Evolutionary conservation across 2,888 invertebrate species (phyloP), one percentile per base, ranked within the genome.

Genomic region (Ferdinandea cuprea): DNA sequence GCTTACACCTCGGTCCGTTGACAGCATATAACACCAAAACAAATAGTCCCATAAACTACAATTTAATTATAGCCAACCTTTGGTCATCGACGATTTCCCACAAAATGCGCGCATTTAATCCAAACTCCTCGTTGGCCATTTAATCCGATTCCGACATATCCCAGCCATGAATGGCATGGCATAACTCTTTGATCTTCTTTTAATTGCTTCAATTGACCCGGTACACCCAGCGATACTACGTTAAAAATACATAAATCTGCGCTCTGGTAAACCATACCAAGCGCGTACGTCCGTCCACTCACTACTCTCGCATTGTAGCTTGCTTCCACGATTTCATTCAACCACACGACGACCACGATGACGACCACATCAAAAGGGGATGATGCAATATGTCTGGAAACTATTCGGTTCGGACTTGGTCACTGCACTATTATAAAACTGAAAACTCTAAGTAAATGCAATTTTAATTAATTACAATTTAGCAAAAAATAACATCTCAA

Each of bases 141-240:
- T 19, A 44, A 44, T 19, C 44, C 44, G 48, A 28, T 25, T 19
- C 44, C 44, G 48, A 28, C 37, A 4, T 35, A 6, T 42, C 21
- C 35, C n/a, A n/a, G 21, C 5, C 58, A 46, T 37, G 35, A 3
- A 46, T 37, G 35, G 3, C 46, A 63, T 48, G 40, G 40, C 42
- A 44, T 28, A 74, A 28, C 69, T 54, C 63, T 69, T 65, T 80
- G 80, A 76, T 81, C 76, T 65, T 37, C 25, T 17, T 76, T 71
- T 76, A 81, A 81, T 76, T 81, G 42, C 71, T 37, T 50, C 74
- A 80, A 80, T 80, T 80, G 73, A 79, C 73, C 79, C 69, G n/a
- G 37, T 69, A 56, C 46, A 56, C 58, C 46, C 46, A 21, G 42
- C 52, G 13, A 30, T 54, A 8, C 19, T 17, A 48, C 28, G 37